Conservation (phyloP, 1,140 invertebrate species). For the Panulirus ornatus region DNA sequence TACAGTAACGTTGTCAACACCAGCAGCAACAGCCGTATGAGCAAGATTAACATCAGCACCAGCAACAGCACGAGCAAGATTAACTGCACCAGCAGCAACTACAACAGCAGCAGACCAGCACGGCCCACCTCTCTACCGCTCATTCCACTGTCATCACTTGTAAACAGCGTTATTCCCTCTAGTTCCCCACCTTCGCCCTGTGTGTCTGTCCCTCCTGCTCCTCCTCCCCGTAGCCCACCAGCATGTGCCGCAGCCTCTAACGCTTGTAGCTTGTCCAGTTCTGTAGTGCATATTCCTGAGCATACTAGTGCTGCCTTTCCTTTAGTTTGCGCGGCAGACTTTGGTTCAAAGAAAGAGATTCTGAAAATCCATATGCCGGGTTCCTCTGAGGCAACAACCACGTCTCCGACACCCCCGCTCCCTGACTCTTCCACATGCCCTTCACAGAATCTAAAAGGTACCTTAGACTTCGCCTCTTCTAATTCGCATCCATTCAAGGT, state of each 20-base stretch:
- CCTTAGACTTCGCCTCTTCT: background rate
- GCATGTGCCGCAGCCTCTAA: background rate
- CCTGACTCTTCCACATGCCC: constrained; percentile 15
- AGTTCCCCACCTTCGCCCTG: constrained; percentile 8
- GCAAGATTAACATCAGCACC: background rate
- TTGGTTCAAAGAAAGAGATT: background rate
- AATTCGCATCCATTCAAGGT: background rate
- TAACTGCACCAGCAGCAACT: background rate
- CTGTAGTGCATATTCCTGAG: background rate
- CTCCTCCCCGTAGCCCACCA: constrained; percentile 1
- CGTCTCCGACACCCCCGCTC: background rate
- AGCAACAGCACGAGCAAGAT: background rate
- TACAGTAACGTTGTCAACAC: background rate
- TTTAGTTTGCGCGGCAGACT: background rate
- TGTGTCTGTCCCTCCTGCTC: background rate
- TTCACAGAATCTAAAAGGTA: background rate
- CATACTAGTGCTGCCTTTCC: background rate
- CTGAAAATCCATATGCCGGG: background rate
- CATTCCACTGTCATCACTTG: constrained; percentile 47
- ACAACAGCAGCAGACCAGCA: constrained; percentile 31
- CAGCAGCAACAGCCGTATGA: background rate
- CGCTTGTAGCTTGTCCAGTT: constrained; percentile 4
- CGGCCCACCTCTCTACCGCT: constrained; percentile 62
- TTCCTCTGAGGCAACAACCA: background rate
- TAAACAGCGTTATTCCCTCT: constrained; percentile 11